Conservation (phyloP, 2,888 invertebrate genomes). For the Rhingia rostrata region DNA sequence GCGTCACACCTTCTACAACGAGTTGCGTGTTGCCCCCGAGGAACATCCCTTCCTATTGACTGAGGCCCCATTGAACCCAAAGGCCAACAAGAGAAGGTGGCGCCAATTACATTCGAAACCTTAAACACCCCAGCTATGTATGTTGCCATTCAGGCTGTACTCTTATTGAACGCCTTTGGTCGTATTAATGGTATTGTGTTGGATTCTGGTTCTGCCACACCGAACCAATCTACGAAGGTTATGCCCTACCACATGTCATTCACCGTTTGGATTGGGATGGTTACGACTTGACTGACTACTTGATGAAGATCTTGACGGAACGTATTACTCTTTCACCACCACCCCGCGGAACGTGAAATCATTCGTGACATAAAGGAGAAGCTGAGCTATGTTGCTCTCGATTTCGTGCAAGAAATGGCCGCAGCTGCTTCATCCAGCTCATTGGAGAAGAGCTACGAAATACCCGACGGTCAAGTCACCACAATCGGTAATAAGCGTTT, state of each 20-base stretch:
- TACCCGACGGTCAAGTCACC: conserved; percentile 94
- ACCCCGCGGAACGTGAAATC: conserved; percentile 96
- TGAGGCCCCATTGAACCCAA: conserved; percentile 94
- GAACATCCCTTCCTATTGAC: conserved; percentile 95
- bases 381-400: conserved; percentile 94
- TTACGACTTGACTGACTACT: conserved; percentile 95
- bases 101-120: conserved; percentile 96
- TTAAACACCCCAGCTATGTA: conserved; percentile 97
- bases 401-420: conserved; percentile 97
- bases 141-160: conserved; percentile 96
- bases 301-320: conserved; percentile 97
- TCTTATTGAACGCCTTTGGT: conserved; percentile 96
- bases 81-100: conserved; percentile 96
- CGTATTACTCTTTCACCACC: conserved; percentile 95
- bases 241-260: conserved; percentile 96
- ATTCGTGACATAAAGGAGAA: conserved; percentile 98
- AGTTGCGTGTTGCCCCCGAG: conserved; percentile 97
- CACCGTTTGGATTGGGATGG: conserved; percentile 96
- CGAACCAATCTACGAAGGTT: conserved; percentile 97
- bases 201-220: conserved; percentile 97
- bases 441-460: conserved; percentile 96
- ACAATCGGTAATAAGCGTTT: conserved; percentile 96
- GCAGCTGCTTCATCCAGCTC: conserved; percentile 95
- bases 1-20: conserved; percentile 99
- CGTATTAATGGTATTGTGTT: conserved; percentile 98